Evolutionary conservation across 1,140 invertebrate genomes (phyloP), one percentile per base, ranked within the genome.

Genomic region (Ips typographus): DNA sequence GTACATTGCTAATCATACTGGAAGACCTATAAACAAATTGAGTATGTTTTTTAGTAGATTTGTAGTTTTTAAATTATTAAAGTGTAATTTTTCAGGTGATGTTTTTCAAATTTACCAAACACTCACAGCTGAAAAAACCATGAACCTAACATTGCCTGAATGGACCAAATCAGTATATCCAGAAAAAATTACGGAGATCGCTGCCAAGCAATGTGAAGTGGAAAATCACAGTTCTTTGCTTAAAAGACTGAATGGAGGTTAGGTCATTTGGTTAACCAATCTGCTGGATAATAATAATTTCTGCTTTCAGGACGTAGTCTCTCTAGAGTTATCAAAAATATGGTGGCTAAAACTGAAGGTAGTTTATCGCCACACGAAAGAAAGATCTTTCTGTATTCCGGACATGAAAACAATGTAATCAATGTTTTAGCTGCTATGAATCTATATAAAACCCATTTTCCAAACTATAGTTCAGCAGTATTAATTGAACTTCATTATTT

Each of bases 351-450:
- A 49, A 62, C 51, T 4, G 41, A 67, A 69, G 41, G 55, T 42
- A 37, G 55, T 52, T 8, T 68, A 6, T 40, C 61, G 1, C 68
- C 72, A 1, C 36, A 65, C n/a, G 66, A 70, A 43, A 69, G 69
- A 47, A 76, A 76, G 62, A 71, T 75, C 8, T 82, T 82, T 53
- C 68, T 89, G 42, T 88, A 86, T 74, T 86, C 86, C 2, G 87
- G 82, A 4, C 90, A 92, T 76, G 91, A 93, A 76, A 87, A 87
- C 55, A 91, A 89, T 40, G 80, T 93, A 2, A 84, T 86, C 1
- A 85, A 85, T 8, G 71, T 92, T 4, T 81, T 92, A 70, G 80
- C 71, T 4, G 71, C 71, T 38, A 43, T 91, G 8, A 83, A 84
- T 4, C 83, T 89, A 1, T 92, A 86, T 75, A 80, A 89, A 56